Conservation (phyloP, 2,888 invertebrate genomes). For the Dromius quadrimaculatus region DNA sequence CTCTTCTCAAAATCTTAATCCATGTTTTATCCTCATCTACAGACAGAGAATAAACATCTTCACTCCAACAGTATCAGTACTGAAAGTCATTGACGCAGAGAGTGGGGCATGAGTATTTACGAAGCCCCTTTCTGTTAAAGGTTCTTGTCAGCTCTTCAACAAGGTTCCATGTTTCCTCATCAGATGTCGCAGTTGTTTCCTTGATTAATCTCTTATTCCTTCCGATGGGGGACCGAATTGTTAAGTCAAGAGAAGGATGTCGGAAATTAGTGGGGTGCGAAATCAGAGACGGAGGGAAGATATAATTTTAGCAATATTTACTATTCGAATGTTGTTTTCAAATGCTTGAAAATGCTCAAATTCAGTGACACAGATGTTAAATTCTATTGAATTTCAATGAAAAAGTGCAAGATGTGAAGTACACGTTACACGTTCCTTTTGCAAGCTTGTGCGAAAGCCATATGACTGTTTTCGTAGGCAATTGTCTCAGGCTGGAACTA, state of each 20-base stretch:
- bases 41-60: constrained; percentile 23
- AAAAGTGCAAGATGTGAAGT: too few relatives aligned
- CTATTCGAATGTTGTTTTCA: too few relatives aligned
- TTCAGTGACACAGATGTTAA: too few relatives aligned
- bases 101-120: not conserved
- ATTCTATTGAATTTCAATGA: too few relatives aligned
- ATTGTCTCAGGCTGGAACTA: too few relatives aligned
- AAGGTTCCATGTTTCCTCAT: constrained; percentile 5
- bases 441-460: too few relatives aligned
- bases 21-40: not conserved
- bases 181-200: constrained; percentile 47
- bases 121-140: not conserved
- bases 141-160: constrained; percentile 3
- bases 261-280: not conserved
- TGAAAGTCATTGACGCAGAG: not conserved
- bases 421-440: too few relatives aligned
- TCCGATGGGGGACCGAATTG: not conserved
- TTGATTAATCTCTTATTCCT: constrained; percentile 46
- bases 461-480: too few relatives aligned
- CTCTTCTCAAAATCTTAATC: too few relatives aligned
- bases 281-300: not conserved
- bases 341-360: too few relatives aligned
- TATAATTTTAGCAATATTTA: too few relatives aligned
- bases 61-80: constrained; percentile 36
- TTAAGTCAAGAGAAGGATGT: not conserved